Conservation (phyloP, 2,797 vertebrate species). For the Gouania willdenowi region DNA sequence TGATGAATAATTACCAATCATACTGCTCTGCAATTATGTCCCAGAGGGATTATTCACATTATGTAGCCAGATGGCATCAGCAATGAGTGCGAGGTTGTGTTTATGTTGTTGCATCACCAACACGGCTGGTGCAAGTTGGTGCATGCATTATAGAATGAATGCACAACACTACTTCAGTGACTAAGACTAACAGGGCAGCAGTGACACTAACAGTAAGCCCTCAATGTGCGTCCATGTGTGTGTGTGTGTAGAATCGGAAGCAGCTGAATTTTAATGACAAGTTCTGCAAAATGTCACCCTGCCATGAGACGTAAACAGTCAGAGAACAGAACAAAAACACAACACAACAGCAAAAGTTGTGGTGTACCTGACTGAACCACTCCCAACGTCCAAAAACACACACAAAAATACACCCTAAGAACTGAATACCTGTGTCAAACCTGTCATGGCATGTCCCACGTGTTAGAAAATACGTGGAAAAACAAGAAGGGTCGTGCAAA, state of each 20-base stretch:
- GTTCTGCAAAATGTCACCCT: slow-evolving; percentile 7
- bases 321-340: slow-evolving; percentile 40
- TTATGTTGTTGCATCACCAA: background rate
- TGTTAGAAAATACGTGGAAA: too few species aligned
- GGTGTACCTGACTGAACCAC: too few species aligned
- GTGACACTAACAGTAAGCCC: slow-evolving; percentile 3
- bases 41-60: background rate
- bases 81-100: background rate
- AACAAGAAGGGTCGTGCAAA: too few species aligned
- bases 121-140: background rate
- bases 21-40: background rate
- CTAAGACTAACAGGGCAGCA: slow-evolving; percentile 20
- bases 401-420: slow-evolving; percentile 8
- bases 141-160: background rate
- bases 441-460: too few species aligned
- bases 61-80: background rate
- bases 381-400: slow-evolving; percentile 9
- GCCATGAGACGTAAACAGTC: slow-evolving; percentile 22
- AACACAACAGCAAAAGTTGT: too few species aligned
- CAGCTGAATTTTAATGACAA: background rate
- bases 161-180: slow-evolving; percentile 10
- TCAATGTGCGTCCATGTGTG: background rate
- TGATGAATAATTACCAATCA: slow-evolving; percentile 6
- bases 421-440: slow-evolving; percentile 18
- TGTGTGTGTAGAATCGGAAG: background rate